Evolutionary conservation across 2,888 invertebrate genomes (phyloP), one percentile per base, ranked within the genome.

Genomic region (Exocentrus adspersus): DNA sequence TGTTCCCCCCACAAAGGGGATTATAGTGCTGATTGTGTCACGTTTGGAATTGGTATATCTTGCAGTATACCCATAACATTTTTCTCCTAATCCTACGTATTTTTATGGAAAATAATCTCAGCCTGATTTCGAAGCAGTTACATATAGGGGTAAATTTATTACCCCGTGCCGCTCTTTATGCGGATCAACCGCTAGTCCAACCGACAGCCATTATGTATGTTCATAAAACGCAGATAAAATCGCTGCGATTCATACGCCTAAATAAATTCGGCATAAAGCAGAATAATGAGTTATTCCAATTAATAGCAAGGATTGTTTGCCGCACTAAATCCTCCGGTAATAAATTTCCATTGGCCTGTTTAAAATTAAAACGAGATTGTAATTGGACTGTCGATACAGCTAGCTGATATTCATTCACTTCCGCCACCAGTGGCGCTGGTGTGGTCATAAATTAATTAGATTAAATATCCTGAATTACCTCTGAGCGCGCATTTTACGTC

Each of bases 401-500:
- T 12, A 2, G 3, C 17, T 0, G 19, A n/a, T n/a, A n/a, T n/a
- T 14, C 17, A 30, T 30, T 17, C 17, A n/a, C 53, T 12, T 4
- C 20, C 9, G 14, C 42, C 24, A 20, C n/a, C 20, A 16, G 42
- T n/a, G 21, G n/a, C 42, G 9, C 3, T 21, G n/a, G n/a, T n/a
- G n/a, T 24, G 9, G 20, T 42, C 20, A 41, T 53, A 53, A 53
- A 41, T 53, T 53, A 53, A 53, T 53, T 48, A 28, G 1, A 19
- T 32, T 19, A 32, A 53, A 41, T 42, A 53, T 53, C 21, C 41
- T 20, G 9, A 53, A 53, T 42, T 21, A 53, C 42, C 14, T 53
- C 41, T 2, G 20, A 2, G 41, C 21, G 53, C 41, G 21, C 24
- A 41, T 53, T 53, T 41, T 53, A 53, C 42, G 41, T 53, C 41